These are phyloP conservation scores for Phoxinus dragarum DNA, from an alignment of 2,797 vertebrate genomes.

Conservation along the genomic window DNA sequence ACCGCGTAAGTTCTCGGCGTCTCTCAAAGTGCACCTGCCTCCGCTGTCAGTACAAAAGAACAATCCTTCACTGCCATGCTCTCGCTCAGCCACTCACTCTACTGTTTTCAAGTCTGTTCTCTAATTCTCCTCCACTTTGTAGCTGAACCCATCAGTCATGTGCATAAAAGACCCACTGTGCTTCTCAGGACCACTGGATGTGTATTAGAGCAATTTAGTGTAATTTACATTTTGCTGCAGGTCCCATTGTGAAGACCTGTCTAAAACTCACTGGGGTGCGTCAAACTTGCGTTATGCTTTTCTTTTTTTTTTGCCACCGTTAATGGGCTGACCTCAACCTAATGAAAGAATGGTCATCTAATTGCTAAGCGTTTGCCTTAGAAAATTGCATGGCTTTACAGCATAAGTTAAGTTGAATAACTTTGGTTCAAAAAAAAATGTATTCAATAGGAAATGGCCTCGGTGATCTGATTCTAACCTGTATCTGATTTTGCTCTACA, in stretches of 20 bases:
- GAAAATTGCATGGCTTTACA: constrained; percentile 55
- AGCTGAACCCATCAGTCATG: constrained; percentile 60
- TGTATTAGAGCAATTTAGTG: constrained; percentile 62
- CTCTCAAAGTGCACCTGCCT: constrained; percentile 60
- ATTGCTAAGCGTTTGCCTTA: constrained; percentile 53
- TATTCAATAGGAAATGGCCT: not conserved
- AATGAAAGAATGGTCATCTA: constrained; percentile 62
- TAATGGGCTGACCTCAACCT: constrained; percentile 63
- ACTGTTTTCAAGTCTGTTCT: constrained; percentile 54
- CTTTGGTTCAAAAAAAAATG: constrained; percentile 43
- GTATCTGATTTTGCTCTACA: not conserved
- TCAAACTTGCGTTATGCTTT: constrained; percentile 55
- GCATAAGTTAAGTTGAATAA: constrained; percentile 57
- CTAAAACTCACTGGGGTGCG: constrained; percentile 58
- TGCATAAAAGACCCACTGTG: constrained; percentile 57
- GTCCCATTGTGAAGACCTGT: constrained; percentile 54
- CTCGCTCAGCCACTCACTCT: constrained; percentile 46
- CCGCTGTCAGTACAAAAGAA: constrained; percentile 63
- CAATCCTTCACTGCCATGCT: constrained; percentile 51
- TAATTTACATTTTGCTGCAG: constrained; percentile 61
- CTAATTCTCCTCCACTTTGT: constrained; percentile 65
- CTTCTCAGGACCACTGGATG: constrained; percentile 51
- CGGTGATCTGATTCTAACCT: not conserved
- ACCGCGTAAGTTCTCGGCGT: constrained; percentile 50
- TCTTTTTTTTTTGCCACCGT: constrained; percentile 41